Evolutionary conservation across 2,888 invertebrate genomes (phyloP), one percentile per base, ranked within the genome.

Genomic region (Eupithecia dodoneata): DNA sequence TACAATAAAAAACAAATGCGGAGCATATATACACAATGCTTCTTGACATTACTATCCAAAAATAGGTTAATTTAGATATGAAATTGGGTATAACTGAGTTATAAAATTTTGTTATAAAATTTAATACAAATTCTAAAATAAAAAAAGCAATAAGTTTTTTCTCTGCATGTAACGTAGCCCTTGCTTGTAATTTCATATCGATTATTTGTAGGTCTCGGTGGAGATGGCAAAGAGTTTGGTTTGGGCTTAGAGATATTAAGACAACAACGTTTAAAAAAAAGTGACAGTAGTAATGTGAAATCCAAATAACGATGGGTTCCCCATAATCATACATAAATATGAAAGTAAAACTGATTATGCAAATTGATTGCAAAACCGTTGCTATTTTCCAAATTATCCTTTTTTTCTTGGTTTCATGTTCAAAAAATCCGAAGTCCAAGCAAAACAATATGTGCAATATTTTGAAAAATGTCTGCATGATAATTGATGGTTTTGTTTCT

Each of bases 391-490:
- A 63, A n/a, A 63, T 3, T 63, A 63, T 7, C 7, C 5, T n/a
- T 63, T 63, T 63, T 5, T 30, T 9, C 7, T 9, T 6, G 2
- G 41, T 66, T 15, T 44, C 2, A 15, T 66, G 66, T 6, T 66
- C 66, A 15, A 66, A 66, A 66, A 66, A 66, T 42, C 66, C 66
- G 15, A 66, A 66, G 15, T 66, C 42, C 15, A 66, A 44, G 6
- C 66, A 13, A 66, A 7, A 42, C 5, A 66, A 66, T 66, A 66
- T 42, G 0, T 66, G 66, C 7, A 66, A 42, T 6, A 42, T 15
- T 66, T 66, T 66, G 3, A 42, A 66, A 66, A 66, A 2, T 5
- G 4, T 2, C 15, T 66, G 5, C 7, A 44, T 42, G 66, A 42
- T 15, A 42, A 15, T 0, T 3, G 15, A 66, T 44, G 44, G 13